Conservation (phyloP, 2,113 vertebrate species). For the Lepus timidus region DNA sequence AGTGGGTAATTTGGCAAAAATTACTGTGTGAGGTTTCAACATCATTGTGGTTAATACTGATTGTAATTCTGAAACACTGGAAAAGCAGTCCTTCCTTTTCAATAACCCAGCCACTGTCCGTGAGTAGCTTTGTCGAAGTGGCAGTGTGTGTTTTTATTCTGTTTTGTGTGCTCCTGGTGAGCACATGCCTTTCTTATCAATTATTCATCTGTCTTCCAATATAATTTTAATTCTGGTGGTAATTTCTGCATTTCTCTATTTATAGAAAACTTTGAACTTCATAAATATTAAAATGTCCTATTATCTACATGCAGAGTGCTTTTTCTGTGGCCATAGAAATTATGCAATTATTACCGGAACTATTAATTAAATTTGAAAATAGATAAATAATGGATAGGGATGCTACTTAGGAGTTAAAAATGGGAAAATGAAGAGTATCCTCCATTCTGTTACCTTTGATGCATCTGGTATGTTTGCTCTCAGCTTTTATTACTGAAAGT, state of each 20-base stretch:
- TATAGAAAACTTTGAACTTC: conserved; percentile 80
- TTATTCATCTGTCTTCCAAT: conserved; percentile 67
- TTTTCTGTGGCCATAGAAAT: conserved; percentile 71
- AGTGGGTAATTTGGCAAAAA: neutral
- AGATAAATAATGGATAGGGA: conserved; percentile 66
- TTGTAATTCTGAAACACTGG: neutral
- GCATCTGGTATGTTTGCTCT: neutral
- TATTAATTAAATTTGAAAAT: conserved; percentile 78
- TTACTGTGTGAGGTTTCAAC: neutral
- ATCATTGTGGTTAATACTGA: neutral
- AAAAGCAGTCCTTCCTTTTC: neutral
- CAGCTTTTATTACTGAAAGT: neutral
- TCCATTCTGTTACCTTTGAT: neutral
- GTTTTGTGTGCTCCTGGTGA: neutral
- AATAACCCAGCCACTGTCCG: rapidly evolving
- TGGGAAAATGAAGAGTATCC: conserved; percentile 64
- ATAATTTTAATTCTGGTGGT: conserved; percentile 62
- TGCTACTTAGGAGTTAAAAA: conserved; percentile 46
- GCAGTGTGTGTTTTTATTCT: neutral
- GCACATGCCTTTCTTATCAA: conserved; percentile 24
- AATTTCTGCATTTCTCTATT: conserved; percentile 78
- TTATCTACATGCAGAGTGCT: conserved; percentile 37
- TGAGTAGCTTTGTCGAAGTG: neutral
- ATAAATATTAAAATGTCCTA: conserved; percentile 76
- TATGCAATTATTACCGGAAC: conserved; percentile 63